A percentile compares a stretch with the other conserved stretches of the same genome.
phyloP scores from a whole-genome alignment of 2,888 invertebrate species.

The Muschampia plurimacula region DNA sequence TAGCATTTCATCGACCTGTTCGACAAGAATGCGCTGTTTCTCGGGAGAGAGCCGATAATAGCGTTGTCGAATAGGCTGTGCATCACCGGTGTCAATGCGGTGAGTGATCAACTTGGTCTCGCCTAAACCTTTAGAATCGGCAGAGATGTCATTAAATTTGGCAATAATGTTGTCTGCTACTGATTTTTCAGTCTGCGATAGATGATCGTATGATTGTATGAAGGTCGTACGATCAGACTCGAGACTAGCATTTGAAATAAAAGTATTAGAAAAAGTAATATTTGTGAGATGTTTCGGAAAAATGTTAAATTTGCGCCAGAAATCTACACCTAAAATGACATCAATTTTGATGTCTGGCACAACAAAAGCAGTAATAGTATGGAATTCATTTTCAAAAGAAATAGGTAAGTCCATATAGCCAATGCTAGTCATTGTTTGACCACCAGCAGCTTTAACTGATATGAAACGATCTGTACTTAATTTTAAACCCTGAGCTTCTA shows the following conservation, averaged over 20 bases:
- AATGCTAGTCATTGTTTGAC: constrained; percentile 1
- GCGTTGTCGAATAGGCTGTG: constrained; percentile 43
- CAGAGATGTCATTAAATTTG: constrained; percentile 40
- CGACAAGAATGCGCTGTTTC: constrained; percentile 42
- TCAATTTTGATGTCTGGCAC: background rate
- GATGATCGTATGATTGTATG: background rate
- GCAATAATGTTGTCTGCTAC: background rate
- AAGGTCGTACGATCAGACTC: background rate
- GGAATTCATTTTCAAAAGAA: background rate
- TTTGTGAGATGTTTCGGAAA: background rate
- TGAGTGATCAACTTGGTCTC: constrained; percentile 45
- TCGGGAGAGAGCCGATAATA: constrained; percentile 45
- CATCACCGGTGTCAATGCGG: constrained; percentile 44
- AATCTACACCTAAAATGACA: background rate
- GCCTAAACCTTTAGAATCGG: constrained; percentile 43
- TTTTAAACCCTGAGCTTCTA: background rate
- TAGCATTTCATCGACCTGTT: constrained; percentile 3
- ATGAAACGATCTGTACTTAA: background rate
- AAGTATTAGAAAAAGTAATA: background rate
- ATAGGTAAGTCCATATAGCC: background rate
- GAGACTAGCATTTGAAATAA: background rate
- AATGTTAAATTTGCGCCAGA: constrained; percentile 1
- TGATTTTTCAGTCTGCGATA: background rate
- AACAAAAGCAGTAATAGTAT: background rate
- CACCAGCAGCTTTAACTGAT: background rate